Conservation (phyloP, 2,113 vertebrate genomes). For the Notarius quadriscutis region DNA sequence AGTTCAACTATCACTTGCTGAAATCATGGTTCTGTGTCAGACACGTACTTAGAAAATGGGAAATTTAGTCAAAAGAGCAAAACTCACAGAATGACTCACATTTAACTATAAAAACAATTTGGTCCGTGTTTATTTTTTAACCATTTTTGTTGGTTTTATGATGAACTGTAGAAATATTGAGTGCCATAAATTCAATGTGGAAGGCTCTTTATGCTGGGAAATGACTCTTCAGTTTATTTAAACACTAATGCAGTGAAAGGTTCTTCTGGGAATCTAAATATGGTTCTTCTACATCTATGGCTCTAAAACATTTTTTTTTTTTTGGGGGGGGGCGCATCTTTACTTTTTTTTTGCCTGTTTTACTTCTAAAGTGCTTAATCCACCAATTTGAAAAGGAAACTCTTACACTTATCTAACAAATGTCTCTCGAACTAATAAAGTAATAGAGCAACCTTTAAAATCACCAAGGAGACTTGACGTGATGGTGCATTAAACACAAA, state of each 20-base stretch:
- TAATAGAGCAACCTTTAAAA: not conserved
- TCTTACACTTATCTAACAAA: not conserved
- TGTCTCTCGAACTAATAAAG: not conserved
- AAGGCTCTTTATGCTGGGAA: not conserved
- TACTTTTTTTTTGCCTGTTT: not conserved
- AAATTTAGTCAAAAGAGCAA: not conserved
- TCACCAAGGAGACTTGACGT: not conserved
- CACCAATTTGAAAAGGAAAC: not conserved
- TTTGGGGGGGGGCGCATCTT: not conserved
- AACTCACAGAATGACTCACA: not conserved
- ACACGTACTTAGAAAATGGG: no score
- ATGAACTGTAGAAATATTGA: not conserved
- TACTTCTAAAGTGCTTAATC: not conserved
- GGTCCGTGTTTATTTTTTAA: not conserved
- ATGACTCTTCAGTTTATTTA: not conserved
- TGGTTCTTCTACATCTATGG: not conserved
- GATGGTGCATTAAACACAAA: not conserved
- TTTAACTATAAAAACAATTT: not conserved
- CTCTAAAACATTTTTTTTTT: not conserved
- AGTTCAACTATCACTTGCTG: not conserved
- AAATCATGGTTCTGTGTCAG: not conserved
- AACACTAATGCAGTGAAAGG: not conserved
- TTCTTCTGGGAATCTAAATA: not conserved
- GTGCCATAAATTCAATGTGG: not conserved
- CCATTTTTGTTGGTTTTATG: not conserved